These are phyloP conservation scores for Drosophila meridiana DNA, from an alignment of 2,888 invertebrate species.

Conservation along the genomic window DNA sequence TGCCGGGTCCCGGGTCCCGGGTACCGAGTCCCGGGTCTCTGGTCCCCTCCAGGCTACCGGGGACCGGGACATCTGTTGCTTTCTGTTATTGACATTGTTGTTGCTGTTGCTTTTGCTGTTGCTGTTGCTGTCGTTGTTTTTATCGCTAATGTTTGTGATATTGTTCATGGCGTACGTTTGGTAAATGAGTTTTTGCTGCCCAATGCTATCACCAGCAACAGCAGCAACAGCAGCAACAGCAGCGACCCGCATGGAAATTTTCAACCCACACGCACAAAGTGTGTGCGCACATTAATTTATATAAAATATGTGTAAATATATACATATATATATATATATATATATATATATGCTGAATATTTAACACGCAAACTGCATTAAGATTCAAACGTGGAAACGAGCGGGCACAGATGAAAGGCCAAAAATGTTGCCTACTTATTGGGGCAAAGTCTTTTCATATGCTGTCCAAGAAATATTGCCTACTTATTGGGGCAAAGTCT, in stretches of 20 bases:
- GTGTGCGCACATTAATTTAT: conserved; percentile 65
- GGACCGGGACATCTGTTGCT: conserved; percentile 45
- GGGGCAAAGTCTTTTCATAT: conserved; percentile 23
- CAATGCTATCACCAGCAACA: conserved; percentile 40
- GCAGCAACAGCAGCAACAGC: too few relatives aligned
- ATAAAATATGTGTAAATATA: neutral
- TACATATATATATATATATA: neutral
- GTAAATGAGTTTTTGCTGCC: conserved; percentile 49
- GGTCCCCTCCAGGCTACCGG: neutral
- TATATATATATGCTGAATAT: neutral
- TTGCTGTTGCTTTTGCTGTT: conserved; percentile 30
- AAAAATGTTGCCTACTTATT: conserved; percentile 52
- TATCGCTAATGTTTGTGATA: conserved; percentile 36
- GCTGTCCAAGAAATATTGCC: conserved; percentile 33
- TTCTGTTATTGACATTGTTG: conserved; percentile 18
- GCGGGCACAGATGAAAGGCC: neutral
- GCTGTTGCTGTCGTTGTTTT: conserved; percentile 38
- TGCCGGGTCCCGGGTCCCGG: neutral
- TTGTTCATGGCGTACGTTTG: conserved; percentile 27
- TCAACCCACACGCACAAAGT: conserved; percentile 20
- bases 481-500: conserved; percentile 45
- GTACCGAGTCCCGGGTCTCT: neutral
- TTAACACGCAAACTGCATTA: conserved; percentile 65
- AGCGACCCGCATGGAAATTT: conserved; percentile 50
- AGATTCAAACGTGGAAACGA: neutral